These are phyloP conservation scores for Macrosiphum euphorbiae DNA, from an alignment of 2,888 invertebrate species.

Conservation along the genomic window DNA sequence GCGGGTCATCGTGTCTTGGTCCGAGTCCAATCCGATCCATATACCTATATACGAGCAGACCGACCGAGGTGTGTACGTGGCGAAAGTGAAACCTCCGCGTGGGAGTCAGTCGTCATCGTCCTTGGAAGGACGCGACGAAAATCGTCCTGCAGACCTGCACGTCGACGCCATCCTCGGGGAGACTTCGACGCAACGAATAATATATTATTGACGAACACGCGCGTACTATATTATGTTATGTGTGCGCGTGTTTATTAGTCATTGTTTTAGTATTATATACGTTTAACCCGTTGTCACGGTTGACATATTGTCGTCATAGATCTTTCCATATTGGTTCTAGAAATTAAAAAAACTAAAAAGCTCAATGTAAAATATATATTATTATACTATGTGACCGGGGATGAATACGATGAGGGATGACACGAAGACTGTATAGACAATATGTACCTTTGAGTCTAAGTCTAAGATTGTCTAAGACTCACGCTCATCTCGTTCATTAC, in stretches of 20 bases:
- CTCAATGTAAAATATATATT: not conserved
- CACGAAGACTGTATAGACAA: not conserved
- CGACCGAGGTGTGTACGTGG: constrained; percentile 19
- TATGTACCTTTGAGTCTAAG: no score
- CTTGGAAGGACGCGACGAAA: constrained; percentile 53
- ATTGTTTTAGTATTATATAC: not conserved
- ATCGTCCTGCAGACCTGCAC: constrained; percentile 3
- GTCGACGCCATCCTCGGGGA: not conserved
- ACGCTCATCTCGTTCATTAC: not conserved
- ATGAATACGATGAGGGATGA: not conserved
- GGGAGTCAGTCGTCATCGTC: constrained; percentile 29
- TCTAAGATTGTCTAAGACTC: not conserved
- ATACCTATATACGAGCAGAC: constrained; percentile 19
- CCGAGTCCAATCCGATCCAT: constrained; percentile 53
- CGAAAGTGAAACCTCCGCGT: constrained; percentile 43
- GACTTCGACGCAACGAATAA: not conserved
- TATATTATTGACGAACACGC: constrained; percentile 49
- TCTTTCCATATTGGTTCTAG: not conserved
- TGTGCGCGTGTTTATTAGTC: not conserved
- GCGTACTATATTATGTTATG: not conserved
- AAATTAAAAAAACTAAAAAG: not conserved
- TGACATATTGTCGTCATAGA: not conserved
- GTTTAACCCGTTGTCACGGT: not conserved
- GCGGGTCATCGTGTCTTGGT: constrained; percentile 49
- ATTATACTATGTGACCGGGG: not conserved